These are phyloP conservation scores for Pollachius pollachius DNA, from an alignment of 2,113 vertebrate species.

Conservation along the genomic window DNA sequence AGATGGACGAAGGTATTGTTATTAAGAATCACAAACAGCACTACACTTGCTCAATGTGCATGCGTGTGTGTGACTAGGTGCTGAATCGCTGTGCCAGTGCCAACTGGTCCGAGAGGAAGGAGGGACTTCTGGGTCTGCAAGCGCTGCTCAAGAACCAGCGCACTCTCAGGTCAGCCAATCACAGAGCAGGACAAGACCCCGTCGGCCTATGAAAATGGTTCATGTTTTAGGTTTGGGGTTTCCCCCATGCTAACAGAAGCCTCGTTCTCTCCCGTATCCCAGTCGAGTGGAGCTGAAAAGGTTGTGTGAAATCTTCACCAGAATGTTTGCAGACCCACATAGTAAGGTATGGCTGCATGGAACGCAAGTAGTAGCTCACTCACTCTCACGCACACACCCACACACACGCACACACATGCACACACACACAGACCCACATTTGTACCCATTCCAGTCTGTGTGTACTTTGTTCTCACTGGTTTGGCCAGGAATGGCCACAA, in stretches of 20 bases:
- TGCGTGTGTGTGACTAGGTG: conserved; percentile 62
- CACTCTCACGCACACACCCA: conserved; percentile 17
- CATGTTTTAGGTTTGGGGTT: background rate
- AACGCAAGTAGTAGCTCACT: conserved; percentile 11
- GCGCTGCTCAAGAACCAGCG: conserved; percentile 92
- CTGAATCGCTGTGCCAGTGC: conserved; percentile 94
- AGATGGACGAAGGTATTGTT: too few species aligned
- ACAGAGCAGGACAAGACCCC: background rate
- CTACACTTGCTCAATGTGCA: background rate
- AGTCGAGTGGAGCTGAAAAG: conserved; percentile 98
- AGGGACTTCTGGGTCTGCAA: conserved; percentile 91
- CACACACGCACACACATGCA: conserved; percentile 7
- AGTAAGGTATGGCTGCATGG: conserved; percentile 87
- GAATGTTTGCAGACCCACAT: conserved; percentile 98
- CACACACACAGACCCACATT: conserved; percentile 6
- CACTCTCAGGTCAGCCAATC: conserved; percentile 80
- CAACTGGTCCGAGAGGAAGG: conserved; percentile 97
- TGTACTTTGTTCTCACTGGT: too few species aligned
- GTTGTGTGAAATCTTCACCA: conserved; percentile 97
- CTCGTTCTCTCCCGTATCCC: conserved; percentile 31
- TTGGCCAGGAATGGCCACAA: too few species aligned
- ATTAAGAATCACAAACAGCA: background rate
- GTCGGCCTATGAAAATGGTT: background rate
- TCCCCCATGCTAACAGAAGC: background rate
- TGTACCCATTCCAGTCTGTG: background rate